phyloP scores from a whole-genome alignment of 2,797 vertebrate species.

The Gymnothorax javanicus region DNA sequence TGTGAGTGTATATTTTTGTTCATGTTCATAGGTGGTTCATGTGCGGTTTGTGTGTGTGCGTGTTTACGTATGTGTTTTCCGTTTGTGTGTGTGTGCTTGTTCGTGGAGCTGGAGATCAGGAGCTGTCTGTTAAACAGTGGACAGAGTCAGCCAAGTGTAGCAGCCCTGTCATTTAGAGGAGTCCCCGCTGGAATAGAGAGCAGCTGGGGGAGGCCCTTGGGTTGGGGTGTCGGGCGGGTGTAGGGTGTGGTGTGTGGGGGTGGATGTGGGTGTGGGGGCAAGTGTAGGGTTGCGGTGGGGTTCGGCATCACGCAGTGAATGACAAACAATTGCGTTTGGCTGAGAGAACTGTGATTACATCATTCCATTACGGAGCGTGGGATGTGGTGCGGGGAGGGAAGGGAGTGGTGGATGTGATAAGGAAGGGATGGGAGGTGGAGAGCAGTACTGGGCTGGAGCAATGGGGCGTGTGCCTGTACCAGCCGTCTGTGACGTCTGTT shows the following conservation, averaged over 20 bases:
- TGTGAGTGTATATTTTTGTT: not conserved
- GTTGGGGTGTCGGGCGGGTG: not conserved
- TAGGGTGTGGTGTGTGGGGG: no score
- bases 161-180: not conserved
- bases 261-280: not conserved
- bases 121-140: not conserved
- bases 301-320: not conserved
- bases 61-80: not conserved
- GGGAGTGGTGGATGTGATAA: not conserved
- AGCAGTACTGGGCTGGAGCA: not conserved
- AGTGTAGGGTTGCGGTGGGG: not conserved
- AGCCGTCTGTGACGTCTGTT: not conserved
- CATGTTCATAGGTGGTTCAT: no score
- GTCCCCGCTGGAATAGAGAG: not conserved
- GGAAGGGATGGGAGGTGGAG: not conserved
- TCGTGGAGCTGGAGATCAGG: not conserved
- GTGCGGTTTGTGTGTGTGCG: no score
- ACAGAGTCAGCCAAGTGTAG: not conserved
- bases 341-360: not conserved
- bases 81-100: constrained; percentile 5
- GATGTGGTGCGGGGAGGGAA: not conserved
- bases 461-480: not conserved
- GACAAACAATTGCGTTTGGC: not conserved
- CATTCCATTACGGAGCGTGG: not conserved
- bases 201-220: not conserved